phyloP scores from a whole-genome alignment of 2,888 invertebrate species.

The Campaea margaritaria region DNA sequence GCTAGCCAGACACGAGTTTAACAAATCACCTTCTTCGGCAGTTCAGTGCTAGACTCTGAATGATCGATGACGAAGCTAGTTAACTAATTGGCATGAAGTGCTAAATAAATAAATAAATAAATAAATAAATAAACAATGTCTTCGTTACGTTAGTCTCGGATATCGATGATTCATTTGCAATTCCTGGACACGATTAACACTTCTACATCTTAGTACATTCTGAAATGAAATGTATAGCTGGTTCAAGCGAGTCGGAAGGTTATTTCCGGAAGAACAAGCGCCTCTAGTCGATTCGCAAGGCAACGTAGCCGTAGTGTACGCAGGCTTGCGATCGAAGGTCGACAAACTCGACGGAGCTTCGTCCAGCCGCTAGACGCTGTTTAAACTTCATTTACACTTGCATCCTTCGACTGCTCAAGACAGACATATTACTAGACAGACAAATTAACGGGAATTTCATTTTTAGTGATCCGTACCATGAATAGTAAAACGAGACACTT shows the following conservation, averaged over 20 bases:
- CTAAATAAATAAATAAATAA: no score
- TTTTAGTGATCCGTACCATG: constrained; percentile 1
- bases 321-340: constrained; percentile 64
- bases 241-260: no score
- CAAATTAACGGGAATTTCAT: constrained; percentile 26
- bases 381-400: constrained; percentile 58
- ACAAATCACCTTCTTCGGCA: background rate
- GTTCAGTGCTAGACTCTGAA: background rate
- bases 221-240: background rate
- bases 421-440: constrained; percentile 8
- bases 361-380: constrained; percentile 54
- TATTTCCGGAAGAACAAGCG: background rate
- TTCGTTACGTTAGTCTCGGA: constrained; percentile 1
- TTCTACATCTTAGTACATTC: background rate
- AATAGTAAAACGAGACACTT: no score
- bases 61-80: constrained; percentile 11
- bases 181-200: constrained; percentile 4
- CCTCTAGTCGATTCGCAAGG: constrained; percentile 48
- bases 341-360: constrained; percentile 62
- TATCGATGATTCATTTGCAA: background rate
- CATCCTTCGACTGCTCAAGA: constrained; percentile 42
- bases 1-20: background rate
- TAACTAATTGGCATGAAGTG: constrained; percentile 21
- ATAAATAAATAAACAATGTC: no score
- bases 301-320: constrained; percentile 45